These are phyloP conservation scores for Pelmatolapia mariae DNA, from an alignment of 2,113 vertebrate species.

Conservation along the genomic window DNA sequence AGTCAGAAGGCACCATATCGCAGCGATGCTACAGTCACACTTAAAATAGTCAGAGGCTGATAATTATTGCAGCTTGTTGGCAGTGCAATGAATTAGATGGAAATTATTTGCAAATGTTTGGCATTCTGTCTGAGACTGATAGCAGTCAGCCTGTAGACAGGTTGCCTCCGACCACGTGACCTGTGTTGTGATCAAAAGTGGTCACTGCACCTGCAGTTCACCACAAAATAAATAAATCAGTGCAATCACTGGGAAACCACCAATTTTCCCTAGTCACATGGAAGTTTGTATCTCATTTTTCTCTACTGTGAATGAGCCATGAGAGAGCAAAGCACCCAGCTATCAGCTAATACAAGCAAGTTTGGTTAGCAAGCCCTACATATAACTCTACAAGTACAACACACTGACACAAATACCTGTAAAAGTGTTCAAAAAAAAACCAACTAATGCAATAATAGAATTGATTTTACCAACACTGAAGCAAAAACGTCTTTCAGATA, in stretches of 20 bases:
- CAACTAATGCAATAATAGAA: neutral
- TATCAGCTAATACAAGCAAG: neutral
- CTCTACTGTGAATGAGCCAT: neutral
- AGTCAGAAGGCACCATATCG: neutral
- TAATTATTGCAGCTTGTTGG: neutral
- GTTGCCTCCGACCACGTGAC: neutral
- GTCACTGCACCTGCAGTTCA: neutral
- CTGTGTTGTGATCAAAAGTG: neutral
- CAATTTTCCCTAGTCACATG: neutral
- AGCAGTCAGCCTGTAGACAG: neutral
- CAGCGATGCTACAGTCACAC: neutral
- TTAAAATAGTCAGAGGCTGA: neutral
- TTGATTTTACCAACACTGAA: neutral
- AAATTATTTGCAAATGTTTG: neutral
- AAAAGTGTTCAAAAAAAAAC: fast-evolving
- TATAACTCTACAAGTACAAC: neutral
- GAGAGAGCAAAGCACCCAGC: neutral
- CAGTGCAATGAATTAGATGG: neutral
- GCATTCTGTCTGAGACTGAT: neutral
- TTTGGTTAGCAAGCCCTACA: neutral
- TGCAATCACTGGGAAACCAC: neutral
- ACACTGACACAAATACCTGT: neutral
- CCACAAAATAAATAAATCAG: neutral
- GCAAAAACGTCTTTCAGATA: neutral
- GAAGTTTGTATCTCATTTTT: neutral